A percentile compares a stretch with the other conserved stretches of the same genome.
Conservation (phyloP, 2,797 vertebrate species). For the Mormyrus hasselquistii region DNA sequence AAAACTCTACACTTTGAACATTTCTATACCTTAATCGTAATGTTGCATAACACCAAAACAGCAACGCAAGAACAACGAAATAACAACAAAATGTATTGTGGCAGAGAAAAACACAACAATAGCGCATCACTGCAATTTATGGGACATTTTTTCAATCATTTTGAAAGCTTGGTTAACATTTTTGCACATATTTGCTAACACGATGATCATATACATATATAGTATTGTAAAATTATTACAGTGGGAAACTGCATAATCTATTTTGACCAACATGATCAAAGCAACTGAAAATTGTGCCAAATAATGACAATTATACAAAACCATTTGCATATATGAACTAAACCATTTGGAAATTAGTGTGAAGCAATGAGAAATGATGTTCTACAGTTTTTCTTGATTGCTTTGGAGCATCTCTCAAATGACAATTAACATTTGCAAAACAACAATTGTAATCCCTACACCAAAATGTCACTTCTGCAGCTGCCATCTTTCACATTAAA, state of each 20-base stretch:
- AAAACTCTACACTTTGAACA: no score
- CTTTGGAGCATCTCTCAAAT: not conserved
- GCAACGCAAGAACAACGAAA: no score
- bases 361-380: not conserved
- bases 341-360: not conserved
- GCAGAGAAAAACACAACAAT: no score
- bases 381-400: not conserved
- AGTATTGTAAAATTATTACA: not conserved
- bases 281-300: not conserved
- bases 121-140: no score
- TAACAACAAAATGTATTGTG: no score
- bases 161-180: not conserved
- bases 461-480: not conserved
- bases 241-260: not conserved
- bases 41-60: no score
- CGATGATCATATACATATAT: not conserved
- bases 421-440: not conserved
- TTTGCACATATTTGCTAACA: not conserved
- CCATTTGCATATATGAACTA: not conserved
- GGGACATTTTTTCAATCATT: no score
- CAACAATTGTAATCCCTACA: not conserved
- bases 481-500: not conserved
- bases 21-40: no score
- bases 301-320: not conserved
- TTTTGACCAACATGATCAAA: not conserved